phyloP scores from a whole-genome alignment of 2,797 vertebrate genomes.

The Amphiprion clarkii region DNA sequence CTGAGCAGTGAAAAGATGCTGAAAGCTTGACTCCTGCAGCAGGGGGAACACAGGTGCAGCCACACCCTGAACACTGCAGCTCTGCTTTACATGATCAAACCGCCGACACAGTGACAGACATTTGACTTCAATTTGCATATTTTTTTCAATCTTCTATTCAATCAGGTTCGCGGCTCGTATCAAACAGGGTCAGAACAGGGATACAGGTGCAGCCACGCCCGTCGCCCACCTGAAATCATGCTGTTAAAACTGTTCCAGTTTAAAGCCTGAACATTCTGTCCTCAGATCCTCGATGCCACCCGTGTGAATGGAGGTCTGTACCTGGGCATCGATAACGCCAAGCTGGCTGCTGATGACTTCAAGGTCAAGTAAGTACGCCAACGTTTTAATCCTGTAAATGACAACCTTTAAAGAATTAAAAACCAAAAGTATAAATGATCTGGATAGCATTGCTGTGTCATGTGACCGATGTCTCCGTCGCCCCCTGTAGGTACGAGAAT shows the following conservation, averaged over 20 bases:
- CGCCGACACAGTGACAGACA: no score
- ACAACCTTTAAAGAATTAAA: no score
- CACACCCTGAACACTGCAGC: slow-evolving; percentile 26
- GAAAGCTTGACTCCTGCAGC: background rate
- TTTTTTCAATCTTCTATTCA: background rate
- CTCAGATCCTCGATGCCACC: slow-evolving; percentile 60
- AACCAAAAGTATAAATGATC: no score
- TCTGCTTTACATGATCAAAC: slow-evolving; percentile 8
- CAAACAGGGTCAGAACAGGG: no score
- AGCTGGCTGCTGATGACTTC: no score
- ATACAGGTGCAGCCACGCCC: background rate
- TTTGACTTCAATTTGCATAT: slow-evolving; percentile 15
- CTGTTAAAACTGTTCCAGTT: background rate
- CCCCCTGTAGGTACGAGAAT: slow-evolving; percentile 76
- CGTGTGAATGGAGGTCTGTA: slow-evolving; percentile 57
- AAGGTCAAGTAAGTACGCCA: no score
- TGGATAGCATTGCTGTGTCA: no score
- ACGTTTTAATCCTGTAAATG: no score
- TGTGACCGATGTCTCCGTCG: no score
- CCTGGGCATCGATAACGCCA: background rate
- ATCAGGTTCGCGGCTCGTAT: background rate
- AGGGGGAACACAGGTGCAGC: slow-evolving; percentile 27
- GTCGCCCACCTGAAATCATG: background rate
- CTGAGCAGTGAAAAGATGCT: background rate
- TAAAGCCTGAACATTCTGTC: slow-evolving; percentile 1